Percentiles rank a stretch among this genome's conserved stretches.
Evolutionary conservation across 2,797 vertebrate genomes (phyloP).

Genomic region (Gastrophryne carolinensis): DNA sequence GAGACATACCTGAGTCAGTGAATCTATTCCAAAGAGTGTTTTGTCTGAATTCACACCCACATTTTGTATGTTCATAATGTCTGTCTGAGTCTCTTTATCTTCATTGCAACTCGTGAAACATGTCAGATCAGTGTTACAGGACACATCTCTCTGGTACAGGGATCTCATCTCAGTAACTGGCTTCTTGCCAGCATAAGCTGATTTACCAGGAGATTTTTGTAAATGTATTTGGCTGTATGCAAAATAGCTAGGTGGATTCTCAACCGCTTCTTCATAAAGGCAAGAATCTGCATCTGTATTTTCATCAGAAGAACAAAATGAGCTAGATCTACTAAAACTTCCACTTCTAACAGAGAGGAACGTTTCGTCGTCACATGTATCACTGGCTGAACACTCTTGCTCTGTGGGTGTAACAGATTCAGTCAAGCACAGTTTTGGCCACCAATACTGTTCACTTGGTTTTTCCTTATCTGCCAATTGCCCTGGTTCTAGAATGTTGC

Average conservation of each 20-base stretch:
- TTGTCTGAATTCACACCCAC: conserved; percentile 8
- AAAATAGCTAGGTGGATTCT: neutral
- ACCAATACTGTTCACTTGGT: neutral
- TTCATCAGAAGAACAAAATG: neutral
- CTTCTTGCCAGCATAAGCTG: no score
- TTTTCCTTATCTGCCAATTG: neutral
- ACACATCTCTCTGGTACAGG: neutral
- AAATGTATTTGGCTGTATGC: neutral
- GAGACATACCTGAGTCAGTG: neutral
- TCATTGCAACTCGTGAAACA: neutral
- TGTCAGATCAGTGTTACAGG: conserved; percentile 8
- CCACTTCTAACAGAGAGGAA: conserved; percentile 36
- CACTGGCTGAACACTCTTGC: neutral
- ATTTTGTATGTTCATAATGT: neutral
- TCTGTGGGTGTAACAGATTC: neutral
- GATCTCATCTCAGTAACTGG: neutral
- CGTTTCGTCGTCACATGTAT: conserved; percentile 29
- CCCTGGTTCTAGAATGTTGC: neutral
- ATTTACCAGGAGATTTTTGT: neutral
- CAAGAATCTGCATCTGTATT: neutral
- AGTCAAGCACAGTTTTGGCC: neutral
- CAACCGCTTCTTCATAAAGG: conserved; percentile 22
- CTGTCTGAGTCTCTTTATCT: conserved; percentile 17
- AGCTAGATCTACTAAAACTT: conserved; percentile 24
- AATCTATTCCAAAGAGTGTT: neutral